phyloP scores from a whole-genome alignment of 2,888 invertebrate species.

The Halictus ligatus region DNA sequence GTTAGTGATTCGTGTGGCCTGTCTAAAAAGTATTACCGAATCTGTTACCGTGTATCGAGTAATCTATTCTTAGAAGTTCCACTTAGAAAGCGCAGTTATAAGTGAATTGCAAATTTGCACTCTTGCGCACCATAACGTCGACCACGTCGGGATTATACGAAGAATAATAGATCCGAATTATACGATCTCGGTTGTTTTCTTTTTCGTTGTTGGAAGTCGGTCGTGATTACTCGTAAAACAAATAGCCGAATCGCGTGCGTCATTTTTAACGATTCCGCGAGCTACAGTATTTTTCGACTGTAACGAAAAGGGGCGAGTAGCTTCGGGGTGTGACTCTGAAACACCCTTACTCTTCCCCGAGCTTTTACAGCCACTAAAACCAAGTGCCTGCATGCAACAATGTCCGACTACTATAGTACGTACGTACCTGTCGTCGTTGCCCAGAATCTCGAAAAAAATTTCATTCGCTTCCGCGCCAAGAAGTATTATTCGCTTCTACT shows the following conservation, averaged over 20 bases:
- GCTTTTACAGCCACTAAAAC: constrained; percentile 62
- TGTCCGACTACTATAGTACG: neutral
- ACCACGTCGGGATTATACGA: neutral
- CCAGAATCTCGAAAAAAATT: neutral
- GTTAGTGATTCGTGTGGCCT: no score
- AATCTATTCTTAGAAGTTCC: neutral
- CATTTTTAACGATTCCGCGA: constrained; percentile 37
- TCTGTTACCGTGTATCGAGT: neutral
- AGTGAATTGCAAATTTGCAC: neutral
- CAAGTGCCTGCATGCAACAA: constrained; percentile 47
- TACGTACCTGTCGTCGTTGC: constrained; percentile 37
- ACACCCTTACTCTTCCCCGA: constrained; percentile 35
- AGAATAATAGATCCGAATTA: constrained; percentile 2
- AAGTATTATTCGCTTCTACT: neutral
- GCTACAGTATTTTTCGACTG: constrained; percentile 36
- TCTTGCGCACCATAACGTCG: neutral
- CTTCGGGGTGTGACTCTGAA: constrained; percentile 42
- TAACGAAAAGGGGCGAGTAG: constrained; percentile 22
- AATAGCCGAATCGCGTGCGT: constrained; percentile 54
- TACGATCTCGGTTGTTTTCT: neutral
- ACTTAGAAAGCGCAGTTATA: neutral
- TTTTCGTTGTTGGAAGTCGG: neutral
- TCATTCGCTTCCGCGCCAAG: neutral
- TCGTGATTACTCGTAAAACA: constrained; percentile 26
- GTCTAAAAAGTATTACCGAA: no score